Evolutionary conservation across 2,888 invertebrate genomes (phyloP), one percentile per base, ranked within the genome.

Genomic region (Meteorus cinctellus): DNA sequence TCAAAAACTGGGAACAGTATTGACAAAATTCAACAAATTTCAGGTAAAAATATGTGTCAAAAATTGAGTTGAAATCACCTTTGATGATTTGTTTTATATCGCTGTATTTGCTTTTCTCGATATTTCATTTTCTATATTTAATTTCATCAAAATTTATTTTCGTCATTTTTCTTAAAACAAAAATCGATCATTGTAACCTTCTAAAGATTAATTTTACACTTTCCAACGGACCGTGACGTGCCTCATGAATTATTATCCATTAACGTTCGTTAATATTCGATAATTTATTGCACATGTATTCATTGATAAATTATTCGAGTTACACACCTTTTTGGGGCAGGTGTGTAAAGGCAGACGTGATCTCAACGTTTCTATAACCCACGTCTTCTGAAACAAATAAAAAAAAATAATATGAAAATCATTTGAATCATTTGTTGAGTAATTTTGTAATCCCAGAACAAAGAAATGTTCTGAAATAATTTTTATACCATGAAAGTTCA

Each of bases 321-420:
- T 55, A 72, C 84, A 86, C 78, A 90, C 90, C 90, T 87, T 90
- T 90, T 81, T 90, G 90, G 74, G 90, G 90, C 80, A 90, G 82
- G 81, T 90, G 90, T 75, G 90, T 85, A 82, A 90, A 90, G 81
- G 90, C 89, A 80, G 90, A 89, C 85, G 88, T 88, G 83, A 91
- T 91, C 85, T 91, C 91, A 83, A 91, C 90, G 84, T 88, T 90
- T 84, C 90, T 89, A 83, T 89, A 90, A 83, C 90, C 90, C 88
- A 90, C 90, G 89, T 91, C 90, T 90, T 91, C 91, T 90, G 89
- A 83, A 90, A 91, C 87, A 89, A 84, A 88, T 34, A 19, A 19
- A 60, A 72, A 72, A 10, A 31, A 60, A 51, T 14, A 48, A 41
- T 12, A 41, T 41, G 12, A 41, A 41, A 41, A 41, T 41, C 41